Evolutionary conservation across 2,888 invertebrate genomes (phyloP).

Genomic region (Calliphora vomitoria): DNA sequence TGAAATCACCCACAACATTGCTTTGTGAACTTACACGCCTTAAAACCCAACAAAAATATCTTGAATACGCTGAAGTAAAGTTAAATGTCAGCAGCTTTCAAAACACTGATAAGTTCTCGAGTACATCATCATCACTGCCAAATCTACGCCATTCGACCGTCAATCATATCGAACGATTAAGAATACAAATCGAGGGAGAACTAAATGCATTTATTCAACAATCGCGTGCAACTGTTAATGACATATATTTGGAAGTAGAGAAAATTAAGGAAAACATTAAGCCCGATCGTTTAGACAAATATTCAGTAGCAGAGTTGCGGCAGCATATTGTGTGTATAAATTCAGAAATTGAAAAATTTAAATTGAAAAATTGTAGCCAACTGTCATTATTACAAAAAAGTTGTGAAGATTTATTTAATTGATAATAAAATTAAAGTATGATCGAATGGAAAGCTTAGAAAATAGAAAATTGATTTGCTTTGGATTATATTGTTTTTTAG

Average conservation of each 20-base stretch:
- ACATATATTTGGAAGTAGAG: slow-evolving; percentile 80
- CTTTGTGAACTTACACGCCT: slow-evolving; percentile 83
- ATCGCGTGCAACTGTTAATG: slow-evolving; percentile 79
- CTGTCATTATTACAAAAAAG: slow-evolving; percentile 75
- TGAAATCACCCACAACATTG: slow-evolving; percentile 79
- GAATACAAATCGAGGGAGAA: slow-evolving; percentile 77
- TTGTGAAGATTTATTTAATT: neutral
- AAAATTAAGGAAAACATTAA: slow-evolving; percentile 80
- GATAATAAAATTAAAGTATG: too few species aligned
- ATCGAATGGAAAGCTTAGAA: too few species aligned
- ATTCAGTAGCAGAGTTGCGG: slow-evolving; percentile 78
- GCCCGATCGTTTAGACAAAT: slow-evolving; percentile 79
- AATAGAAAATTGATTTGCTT: too few species aligned
- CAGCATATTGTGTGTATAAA: slow-evolving; percentile 81
- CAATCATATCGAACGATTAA: slow-evolving; percentile 81
- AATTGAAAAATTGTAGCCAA: slow-evolving; percentile 77
- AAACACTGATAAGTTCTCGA: neutral
- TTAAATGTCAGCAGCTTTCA: slow-evolving; percentile 71
- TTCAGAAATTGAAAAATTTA: slow-evolving; percentile 79
- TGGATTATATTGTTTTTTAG: too few species aligned
- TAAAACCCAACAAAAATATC: slow-evolving; percentile 84
- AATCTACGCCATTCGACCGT: slow-evolving; percentile 61
- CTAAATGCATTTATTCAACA: slow-evolving; percentile 76
- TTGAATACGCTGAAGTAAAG: slow-evolving; percentile 83
- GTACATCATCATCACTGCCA: neutral